A percentile compares a stretch with the other conserved stretches of the same genome.
phyloP scores from a whole-genome alignment of 2,113 vertebrate species.

The Junco hyemalis region DNA sequence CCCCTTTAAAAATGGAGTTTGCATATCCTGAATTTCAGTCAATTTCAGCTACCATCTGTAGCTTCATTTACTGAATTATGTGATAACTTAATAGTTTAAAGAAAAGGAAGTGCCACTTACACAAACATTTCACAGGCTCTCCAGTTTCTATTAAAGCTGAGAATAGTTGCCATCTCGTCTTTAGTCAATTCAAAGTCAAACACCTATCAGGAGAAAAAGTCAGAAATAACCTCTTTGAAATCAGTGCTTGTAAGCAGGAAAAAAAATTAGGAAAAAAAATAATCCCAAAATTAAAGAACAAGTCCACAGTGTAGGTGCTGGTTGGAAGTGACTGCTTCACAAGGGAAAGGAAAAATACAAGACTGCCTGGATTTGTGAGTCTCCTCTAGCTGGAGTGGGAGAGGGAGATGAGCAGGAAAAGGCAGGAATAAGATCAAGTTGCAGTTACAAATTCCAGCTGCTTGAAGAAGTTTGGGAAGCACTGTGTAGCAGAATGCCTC shows the following conservation, averaged over 20 bases:
- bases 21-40: background rate
- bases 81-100: background rate
- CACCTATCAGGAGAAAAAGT: slow-evolving; percentile 72
- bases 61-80: background rate
- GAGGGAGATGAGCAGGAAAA: background rate
- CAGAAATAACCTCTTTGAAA: background rate
- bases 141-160: slow-evolving; percentile 86
- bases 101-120: slow-evolving; percentile 70
- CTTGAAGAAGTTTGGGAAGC: background rate
- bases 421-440: background rate
- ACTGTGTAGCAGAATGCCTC: background rate
- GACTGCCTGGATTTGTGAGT: background rate
- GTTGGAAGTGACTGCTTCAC: background rate
- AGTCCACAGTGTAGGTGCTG: background rate
- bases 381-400: background rate
- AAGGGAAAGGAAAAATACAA: background rate
- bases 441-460: background rate
- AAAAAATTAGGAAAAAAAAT: background rate
- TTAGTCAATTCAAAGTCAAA: slow-evolving; percentile 89
- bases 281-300: background rate
- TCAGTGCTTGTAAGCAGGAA: background rate
- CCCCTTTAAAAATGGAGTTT: background rate
- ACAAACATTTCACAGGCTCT: slow-evolving; percentile 78
- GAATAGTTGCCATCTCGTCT: slow-evolving; percentile 84
- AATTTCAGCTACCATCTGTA: background rate